A percentile compares a stretch with the other conserved stretches of the same genome.
These are phyloP conservation scores for Cotesia typhae DNA, from an alignment of 1,140 invertebrate genomes.

Conservation along the genomic window DNA sequence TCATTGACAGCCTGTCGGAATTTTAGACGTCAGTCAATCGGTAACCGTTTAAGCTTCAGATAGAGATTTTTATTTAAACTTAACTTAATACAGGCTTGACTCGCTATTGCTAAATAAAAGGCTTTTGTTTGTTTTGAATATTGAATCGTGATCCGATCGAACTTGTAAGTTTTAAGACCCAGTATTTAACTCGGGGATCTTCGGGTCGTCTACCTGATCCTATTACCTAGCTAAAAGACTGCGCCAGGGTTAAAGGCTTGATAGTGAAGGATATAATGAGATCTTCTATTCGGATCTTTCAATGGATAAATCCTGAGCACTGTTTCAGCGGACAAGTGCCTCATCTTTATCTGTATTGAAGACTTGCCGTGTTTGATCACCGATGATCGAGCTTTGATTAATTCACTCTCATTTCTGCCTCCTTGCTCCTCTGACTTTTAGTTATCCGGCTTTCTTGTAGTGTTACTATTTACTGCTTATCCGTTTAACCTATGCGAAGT, in stretches of 20 bases:
- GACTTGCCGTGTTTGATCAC: conserved; percentile 10
- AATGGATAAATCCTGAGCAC: conserved; percentile 2
- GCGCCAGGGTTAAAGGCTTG: conserved; percentile 1
- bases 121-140: neutral
- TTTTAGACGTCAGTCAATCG: neutral
- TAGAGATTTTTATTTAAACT: neutral
- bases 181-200: conserved; percentile 37
- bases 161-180: conserved; percentile 42
- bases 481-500: too few species aligned
- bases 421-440: neutral
- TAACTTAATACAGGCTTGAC: too few species aligned
- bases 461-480: too few species aligned
- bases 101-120: neutral
- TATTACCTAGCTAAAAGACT: conserved; percentile 42
- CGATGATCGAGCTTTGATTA: conserved; percentile 5
- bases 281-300: neutral
- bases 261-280: conserved; percentile 15
- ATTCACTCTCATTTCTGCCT: neutral
- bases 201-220: conserved; percentile 38
- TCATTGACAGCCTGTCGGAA: conserved; percentile 1
- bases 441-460: too few species aligned
- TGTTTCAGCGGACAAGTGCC: conserved; percentile 8
- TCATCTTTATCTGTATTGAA: conserved; percentile 14
- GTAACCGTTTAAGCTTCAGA: neutral
- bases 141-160: conserved; percentile 40